Evolutionary conservation across 2,797 vertebrate species (phyloP).

Genomic region (Percopsis omiscomaycus): DNA sequence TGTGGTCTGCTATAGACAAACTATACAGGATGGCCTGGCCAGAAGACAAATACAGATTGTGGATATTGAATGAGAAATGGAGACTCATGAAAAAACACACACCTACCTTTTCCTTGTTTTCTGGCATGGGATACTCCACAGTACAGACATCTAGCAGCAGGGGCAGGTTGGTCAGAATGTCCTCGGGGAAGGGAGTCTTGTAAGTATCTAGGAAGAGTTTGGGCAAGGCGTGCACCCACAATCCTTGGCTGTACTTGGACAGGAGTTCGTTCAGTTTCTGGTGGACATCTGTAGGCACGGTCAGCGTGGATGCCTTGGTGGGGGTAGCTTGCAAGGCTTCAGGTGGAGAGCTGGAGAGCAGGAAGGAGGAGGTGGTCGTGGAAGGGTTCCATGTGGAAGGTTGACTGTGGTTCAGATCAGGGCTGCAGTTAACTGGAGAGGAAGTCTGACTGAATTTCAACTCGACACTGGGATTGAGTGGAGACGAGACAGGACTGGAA

Average conservation of each 20-base stretch:
- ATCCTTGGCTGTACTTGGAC: conserved; percentile 82
- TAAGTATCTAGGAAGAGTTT: conserved; percentile 87
- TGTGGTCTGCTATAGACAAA: conserved; percentile 13
- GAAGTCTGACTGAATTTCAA: neutral
- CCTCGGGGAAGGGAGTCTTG: conserved; percentile 82
- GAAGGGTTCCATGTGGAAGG: neutral
- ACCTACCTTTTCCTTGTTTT: conserved; percentile 78
- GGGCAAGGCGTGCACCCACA: conserved; percentile 90
- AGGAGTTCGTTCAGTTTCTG: conserved; percentile 84
- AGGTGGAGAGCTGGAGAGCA: conserved; percentile 8
- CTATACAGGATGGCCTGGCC: conserved; percentile 81
- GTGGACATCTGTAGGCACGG: conserved; percentile 69
- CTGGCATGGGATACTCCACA: conserved; percentile 81
- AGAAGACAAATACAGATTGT: neutral
- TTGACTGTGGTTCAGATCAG: neutral
- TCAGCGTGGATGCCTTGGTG: conserved; percentile 10
- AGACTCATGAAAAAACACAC: neutral
- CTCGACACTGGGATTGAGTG: neutral
- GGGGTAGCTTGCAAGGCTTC: conserved; percentile 12
- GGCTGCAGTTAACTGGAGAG: neutral
- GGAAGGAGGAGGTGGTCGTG: conserved; percentile 9
- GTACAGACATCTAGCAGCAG: conserved; percentile 81
- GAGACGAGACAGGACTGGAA: neutral
- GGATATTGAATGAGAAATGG: neutral
- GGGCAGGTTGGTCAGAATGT: conserved; percentile 79